Percentiles rank a stretch among this genome's conserved stretches.
These are phyloP conservation scores for Drosophila orosa DNA, from an alignment of 1,140 invertebrate species.

Conservation along the genomic window DNA sequence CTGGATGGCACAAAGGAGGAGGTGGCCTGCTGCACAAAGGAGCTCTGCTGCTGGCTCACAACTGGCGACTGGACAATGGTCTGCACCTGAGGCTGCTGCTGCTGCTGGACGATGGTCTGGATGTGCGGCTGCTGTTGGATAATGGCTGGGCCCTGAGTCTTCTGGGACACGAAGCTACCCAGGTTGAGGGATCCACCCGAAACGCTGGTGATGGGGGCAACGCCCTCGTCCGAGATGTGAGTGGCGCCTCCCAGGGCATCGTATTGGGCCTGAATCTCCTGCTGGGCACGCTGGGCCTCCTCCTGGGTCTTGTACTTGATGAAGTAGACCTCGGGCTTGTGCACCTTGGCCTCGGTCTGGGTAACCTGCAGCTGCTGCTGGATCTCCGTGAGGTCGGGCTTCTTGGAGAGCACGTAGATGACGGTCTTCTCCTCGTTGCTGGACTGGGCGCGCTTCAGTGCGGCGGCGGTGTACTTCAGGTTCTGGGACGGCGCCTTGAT, in stretches of 20 bases:
- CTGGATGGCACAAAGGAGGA: conserved; percentile 32
- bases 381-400: conserved; percentile 75
- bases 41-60: conserved; percentile 33
- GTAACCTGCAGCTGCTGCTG: conserved; percentile 73
- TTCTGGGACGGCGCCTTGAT: conserved; percentile 91
- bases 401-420: conserved; percentile 94
- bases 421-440: conserved; percentile 93
- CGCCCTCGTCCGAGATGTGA: conserved; percentile 78
- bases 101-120: conserved; percentile 43
- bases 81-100: conserved; percentile 24
- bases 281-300: conserved; percentile 83
- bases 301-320: conserved; percentile 90
- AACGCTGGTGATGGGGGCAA: conserved; percentile 77
- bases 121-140: conserved; percentile 28
- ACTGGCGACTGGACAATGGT: conserved; percentile 29
- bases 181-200: conserved; percentile 65
- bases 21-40: conserved; percentile 30
- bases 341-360: conserved; percentile 82
- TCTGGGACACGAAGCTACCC: conserved; percentile 55
- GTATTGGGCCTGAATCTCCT: conserved; percentile 83
- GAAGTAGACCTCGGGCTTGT: conserved; percentile 91
- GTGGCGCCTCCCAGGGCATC: conserved; percentile 79
- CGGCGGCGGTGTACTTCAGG: conserved; percentile 87
- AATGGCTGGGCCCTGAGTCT: conserved; percentile 26
- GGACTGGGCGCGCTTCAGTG: conserved; percentile 86